These are phyloP conservation scores for Cebidichthys violaceus DNA, from an alignment of 2,113 vertebrate species.

Conservation along the genomic window DNA sequence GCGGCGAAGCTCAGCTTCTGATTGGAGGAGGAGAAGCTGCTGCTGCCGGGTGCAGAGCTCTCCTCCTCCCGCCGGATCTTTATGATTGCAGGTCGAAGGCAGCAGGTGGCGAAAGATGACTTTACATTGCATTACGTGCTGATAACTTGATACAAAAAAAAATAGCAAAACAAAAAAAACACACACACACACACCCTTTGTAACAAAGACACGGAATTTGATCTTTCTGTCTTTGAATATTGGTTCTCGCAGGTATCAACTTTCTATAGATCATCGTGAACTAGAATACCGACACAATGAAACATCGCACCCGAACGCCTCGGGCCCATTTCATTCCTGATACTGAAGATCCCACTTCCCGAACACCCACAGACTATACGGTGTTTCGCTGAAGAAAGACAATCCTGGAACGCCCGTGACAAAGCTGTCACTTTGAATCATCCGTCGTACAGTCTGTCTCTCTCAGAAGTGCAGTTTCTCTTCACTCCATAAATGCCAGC, in stretches of 20 bases:
- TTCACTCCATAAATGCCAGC: constrained; percentile 72
- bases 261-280: neutral
- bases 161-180: neutral
- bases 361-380: neutral
- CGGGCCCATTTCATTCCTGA: constrained; percentile 8
- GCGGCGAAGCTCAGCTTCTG: too few species aligned
- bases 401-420: constrained; percentile 26
- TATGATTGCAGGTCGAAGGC: neutral
- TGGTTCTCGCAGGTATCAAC: constrained; percentile 1
- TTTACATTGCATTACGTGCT: neutral
- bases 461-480: constrained; percentile 49
- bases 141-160: neutral
- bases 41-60: too few species aligned
- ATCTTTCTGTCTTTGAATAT: constrained; percentile 1
- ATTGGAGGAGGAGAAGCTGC: too few species aligned
- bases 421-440: constrained; percentile 41
- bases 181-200: neutral
- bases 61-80: neutral
- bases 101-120: too few species aligned
- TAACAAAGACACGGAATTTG: neutral
- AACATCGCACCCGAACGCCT: constrained; percentile 10
- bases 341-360: neutral
- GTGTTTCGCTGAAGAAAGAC: constrained; percentile 22
- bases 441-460: constrained; percentile 14
- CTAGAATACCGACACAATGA: constrained; percentile 5